phyloP scores from a whole-genome alignment of 2,113 vertebrate genomes.

The Crotalus helleri region DNA sequence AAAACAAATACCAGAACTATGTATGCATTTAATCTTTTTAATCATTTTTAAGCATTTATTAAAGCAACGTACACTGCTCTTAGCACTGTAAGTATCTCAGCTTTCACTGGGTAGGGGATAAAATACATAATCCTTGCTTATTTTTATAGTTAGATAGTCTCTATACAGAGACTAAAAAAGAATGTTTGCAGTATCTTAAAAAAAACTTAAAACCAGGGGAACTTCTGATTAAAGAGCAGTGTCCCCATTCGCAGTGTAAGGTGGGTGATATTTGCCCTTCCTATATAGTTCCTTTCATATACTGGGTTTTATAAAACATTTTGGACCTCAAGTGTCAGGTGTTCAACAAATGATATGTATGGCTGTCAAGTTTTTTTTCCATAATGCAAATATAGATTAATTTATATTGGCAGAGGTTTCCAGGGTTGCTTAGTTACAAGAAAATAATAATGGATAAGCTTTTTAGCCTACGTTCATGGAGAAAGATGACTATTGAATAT shows the following conservation, averaged over 20 bases:
- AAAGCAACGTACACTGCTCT: neutral
- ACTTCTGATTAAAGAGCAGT: neutral
- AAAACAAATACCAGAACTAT: neutral
- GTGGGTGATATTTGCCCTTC: neutral
- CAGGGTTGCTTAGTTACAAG: conserved; percentile 60
- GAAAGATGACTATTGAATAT: conserved; percentile 29
- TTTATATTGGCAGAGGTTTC: conserved; percentile 62
- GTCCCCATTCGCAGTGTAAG: neutral
- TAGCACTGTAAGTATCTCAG: neutral
- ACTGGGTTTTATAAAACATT: conserved; percentile 33
- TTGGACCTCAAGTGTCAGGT: neutral
- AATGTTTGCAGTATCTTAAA: neutral
- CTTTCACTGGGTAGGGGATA: neutral
- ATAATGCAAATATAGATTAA: conserved; percentile 48
- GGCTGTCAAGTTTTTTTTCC: conserved; percentile 18
- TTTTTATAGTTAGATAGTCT: neutral
- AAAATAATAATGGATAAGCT: conserved; percentile 63
- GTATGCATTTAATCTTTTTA: neutral
- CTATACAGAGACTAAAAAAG: neutral
- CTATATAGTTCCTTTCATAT: neutral
- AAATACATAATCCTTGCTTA: neutral
- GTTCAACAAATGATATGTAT: neutral
- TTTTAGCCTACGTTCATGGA: conserved; percentile 45
- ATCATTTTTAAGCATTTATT: neutral
- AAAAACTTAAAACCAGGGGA: neutral